A percentile compares a stretch with the other conserved stretches of the same genome.
phyloP scores from a whole-genome alignment of 2,888 invertebrate genomes.

The Chelonus formosanus region DNA sequence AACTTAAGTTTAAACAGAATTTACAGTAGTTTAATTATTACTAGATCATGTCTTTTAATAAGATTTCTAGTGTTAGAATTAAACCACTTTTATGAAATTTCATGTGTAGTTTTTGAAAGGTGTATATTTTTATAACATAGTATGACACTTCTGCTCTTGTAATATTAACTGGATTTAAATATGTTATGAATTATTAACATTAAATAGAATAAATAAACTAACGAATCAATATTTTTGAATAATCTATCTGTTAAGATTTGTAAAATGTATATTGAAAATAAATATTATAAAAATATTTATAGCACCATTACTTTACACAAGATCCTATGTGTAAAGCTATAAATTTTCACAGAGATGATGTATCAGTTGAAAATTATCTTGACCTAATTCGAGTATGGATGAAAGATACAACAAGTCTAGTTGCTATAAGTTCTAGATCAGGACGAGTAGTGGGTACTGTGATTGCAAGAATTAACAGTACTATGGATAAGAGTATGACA shows the following conservation, averaged over 20 bases:
- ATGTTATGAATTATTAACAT: too few species aligned
- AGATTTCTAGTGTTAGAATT: too few species aligned
- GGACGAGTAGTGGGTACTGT: conserved; percentile 53
- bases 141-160: too few species aligned
- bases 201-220: too few species aligned
- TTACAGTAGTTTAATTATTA: too few species aligned
- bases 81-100: too few species aligned
- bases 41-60: too few species aligned
- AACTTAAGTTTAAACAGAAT: too few species aligned
- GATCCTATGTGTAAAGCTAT: conserved; percentile 54
- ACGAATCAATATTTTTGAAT: too few species aligned
- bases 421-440: conserved; percentile 50
- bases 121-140: too few species aligned
- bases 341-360: conserved; percentile 43
- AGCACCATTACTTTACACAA: conserved; percentile 54
- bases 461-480: conserved; percentile 47
- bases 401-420: conserved; percentile 54
- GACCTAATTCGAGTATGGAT: conserved; percentile 50
- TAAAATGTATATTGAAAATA: neutral
- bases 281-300: conserved; percentile 11
- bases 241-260: neutral
- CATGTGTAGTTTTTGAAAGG: too few species aligned
- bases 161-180: too few species aligned
- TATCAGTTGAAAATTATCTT: conserved; percentile 48
- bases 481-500: conserved; percentile 46